Conservation (phyloP, 2,113 vertebrate genomes). For the Dipodomys merriami region DNA sequence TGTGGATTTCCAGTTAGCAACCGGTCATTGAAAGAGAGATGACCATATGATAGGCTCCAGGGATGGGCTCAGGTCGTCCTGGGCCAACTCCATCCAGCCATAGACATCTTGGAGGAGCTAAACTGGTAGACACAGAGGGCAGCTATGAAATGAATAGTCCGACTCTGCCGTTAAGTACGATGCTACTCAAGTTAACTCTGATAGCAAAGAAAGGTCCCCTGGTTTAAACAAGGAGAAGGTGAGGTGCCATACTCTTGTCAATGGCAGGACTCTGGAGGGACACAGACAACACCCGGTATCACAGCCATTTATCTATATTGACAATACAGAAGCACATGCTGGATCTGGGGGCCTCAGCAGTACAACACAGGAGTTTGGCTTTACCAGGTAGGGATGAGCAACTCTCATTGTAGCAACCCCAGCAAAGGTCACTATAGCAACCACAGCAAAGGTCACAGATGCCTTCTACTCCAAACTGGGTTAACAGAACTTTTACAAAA, state of each 20-base stretch:
- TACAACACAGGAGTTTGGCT: rapidly evolving
- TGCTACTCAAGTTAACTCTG: not conserved
- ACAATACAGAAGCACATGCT: not conserved
- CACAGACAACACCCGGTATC: not conserved
- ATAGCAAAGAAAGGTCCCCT: not conserved
- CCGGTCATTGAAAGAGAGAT: not conserved
- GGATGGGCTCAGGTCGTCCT: not conserved
- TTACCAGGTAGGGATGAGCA: not conserved
- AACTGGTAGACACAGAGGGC: not conserved
- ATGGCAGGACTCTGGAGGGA: not conserved
- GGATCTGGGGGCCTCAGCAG: not conserved
- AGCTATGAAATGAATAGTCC: not conserved
- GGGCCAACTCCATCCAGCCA: not conserved
- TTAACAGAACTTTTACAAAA: not conserved
- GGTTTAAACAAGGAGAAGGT: not conserved
- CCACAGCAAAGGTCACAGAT: rapidly evolving
- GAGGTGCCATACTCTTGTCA: not conserved
- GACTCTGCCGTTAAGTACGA: no score
- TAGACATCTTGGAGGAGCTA: not conserved
- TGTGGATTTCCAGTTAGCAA: not conserved
- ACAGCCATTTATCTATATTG: no score
- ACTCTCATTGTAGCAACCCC: no score
- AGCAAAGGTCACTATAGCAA: not conserved
- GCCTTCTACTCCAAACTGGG: not conserved
- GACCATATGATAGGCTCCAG: no score